Conservation (phyloP, 2,113 vertebrate genomes). For the Triplophysa dalaica region DNA sequence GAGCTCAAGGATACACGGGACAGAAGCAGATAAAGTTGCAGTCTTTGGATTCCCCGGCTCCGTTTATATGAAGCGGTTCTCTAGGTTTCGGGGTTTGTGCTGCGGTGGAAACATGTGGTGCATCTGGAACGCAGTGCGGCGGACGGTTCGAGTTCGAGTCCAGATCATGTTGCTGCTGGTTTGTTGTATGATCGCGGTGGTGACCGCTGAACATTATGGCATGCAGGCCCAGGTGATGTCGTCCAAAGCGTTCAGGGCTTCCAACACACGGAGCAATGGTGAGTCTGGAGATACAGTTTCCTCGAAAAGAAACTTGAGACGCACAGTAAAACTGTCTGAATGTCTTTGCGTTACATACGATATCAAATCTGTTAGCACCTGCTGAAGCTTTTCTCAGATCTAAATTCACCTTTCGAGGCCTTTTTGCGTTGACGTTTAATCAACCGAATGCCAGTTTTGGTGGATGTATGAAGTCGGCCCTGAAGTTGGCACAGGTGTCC, state of each 20-base stretch:
- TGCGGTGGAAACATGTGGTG: background rate
- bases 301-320: background rate
- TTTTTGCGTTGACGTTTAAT: no score
- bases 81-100: background rate
- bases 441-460: no score
- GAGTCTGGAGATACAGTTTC: background rate
- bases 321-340: no score
- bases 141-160: background rate
- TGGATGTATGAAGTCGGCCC: background rate
- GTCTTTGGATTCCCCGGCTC: slow-evolving; percentile 16
- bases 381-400: background rate
- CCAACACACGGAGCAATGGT: slow-evolving; percentile 39
- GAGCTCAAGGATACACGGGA: slow-evolving; percentile 22
- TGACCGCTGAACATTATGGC: background rate
- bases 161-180: slow-evolving; percentile 45
- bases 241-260: slow-evolving; percentile 24
- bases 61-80: slow-evolving; percentile 31
- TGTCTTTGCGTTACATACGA: background rate
- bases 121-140: background rate
- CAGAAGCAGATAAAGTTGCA: slow-evolving; percentile 24
- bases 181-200: slow-evolving; percentile 13
- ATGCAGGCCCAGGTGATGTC: slow-evolving; percentile 41
- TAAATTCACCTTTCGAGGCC: no score
- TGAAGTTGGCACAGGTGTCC: background rate
- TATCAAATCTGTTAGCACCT: background rate